These are phyloP conservation scores for Poeciliopsis retropinna DNA, from an alignment of 2,113 vertebrate species.

Conservation along the genomic window DNA sequence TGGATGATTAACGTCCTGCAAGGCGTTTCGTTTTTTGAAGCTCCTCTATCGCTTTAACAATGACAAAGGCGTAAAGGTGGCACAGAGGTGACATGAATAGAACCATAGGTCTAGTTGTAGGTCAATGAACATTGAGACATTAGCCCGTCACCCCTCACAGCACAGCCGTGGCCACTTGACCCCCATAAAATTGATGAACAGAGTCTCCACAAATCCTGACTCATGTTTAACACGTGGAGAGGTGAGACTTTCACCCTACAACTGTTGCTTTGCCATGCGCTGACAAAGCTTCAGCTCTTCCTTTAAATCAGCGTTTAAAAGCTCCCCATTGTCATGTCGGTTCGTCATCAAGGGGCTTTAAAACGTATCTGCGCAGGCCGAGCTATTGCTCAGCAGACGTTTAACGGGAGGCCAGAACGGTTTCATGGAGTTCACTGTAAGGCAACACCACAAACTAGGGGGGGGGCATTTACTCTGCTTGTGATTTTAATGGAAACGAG, in stretches of 20 bases:
- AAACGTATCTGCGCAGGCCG: slow-evolving; percentile 43
- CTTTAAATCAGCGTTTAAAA: slow-evolving; percentile 47
- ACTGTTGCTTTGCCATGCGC: slow-evolving; percentile 28
- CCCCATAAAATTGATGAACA: slow-evolving; percentile 72
- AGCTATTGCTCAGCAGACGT: slow-evolving; percentile 56
- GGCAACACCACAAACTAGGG: slow-evolving; percentile 64
- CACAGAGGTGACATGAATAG: slow-evolving; percentile 11
- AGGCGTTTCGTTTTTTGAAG: too few species aligned
- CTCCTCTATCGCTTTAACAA: too few species aligned
- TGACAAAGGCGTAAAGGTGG: slow-evolving; percentile 1
- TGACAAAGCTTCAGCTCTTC: slow-evolving; percentile 39
- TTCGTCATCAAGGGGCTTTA: slow-evolving; percentile 53
- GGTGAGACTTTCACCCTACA: slow-evolving; percentile 39
- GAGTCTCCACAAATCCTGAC: slow-evolving; percentile 43
- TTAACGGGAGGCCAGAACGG: slow-evolving; percentile 51
- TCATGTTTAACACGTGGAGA: slow-evolving; percentile 30
- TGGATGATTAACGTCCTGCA: slow-evolving; percentile 1
- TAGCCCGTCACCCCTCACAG: slow-evolving; percentile 53
- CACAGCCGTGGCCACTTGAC: slow-evolving; percentile 53
- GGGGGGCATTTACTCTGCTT: slow-evolving; percentile 61
- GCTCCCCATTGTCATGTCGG: slow-evolving; percentile 28
- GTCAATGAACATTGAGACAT: slow-evolving; percentile 61
- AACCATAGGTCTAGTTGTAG: slow-evolving; percentile 28
- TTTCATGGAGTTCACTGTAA: slow-evolving; percentile 73
- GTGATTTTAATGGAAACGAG: slow-evolving; percentile 72